Base-by-base conservation (phyloP, 2,797 vertebrate genomes). In the Echeneis naucrates region DNA sequence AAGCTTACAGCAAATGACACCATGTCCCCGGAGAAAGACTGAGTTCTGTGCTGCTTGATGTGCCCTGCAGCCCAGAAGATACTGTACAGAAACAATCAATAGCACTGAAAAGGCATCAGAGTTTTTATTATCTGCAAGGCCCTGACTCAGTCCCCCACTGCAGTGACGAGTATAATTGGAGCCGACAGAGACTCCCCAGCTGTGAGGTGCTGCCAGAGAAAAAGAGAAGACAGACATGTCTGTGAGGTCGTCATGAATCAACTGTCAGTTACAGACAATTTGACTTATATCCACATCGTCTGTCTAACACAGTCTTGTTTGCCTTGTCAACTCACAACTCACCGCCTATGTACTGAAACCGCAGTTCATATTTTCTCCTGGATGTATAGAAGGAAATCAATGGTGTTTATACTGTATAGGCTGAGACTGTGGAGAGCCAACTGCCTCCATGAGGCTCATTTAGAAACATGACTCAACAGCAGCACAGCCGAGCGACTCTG, bases 121-220 rank as follows among this genome's bases (percentile, higher is more conserved):
- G 77, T 82, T 89, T 87, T 83, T 87, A 88, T 86, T 78, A 85
- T 89, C 65, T 75, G 56, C 26, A 2, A 50, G 81, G 85, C 73
- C 72, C 73, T 74, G 81, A 84, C 84, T 86, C 26, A 44, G 86
- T 82, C 70, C 75, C 69, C 71, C 38, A 19, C 72, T 61, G 58
- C 59, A 74, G 80, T 80, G 84, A 86, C 78, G 86, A 82, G 88
- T 91, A 86, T 91, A 90, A 93, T 90, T 90, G 89, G 72, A 91
- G 79, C 78, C 14, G 68, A 85, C 72, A 68, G 64, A 80, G 70
- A 87, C 84, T 93, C 85, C 85, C 85, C 71, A 74, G 80, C 83
- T 80, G 79, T 60, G 78, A 19, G 33, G 32, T 38, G 78, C 81
- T 85, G 84, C 77, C 82, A 78, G 74, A 79, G 83, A 84, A 48